Evolutionary conservation across 2,888 invertebrate species (phyloP).

Genomic region (Pachymerium ferrugineum): DNA sequence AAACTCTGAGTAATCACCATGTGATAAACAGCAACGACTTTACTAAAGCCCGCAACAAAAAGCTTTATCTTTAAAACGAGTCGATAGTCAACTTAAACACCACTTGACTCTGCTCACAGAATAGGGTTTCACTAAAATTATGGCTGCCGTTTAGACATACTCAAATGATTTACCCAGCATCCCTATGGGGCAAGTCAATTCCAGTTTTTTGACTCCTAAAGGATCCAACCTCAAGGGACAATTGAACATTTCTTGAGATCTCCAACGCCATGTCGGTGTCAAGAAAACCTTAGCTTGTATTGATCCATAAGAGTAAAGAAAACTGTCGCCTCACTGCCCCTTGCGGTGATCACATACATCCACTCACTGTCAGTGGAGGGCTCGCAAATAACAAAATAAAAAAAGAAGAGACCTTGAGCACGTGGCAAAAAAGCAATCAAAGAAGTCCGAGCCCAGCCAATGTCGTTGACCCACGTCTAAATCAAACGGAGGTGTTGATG

Average conservation of each 20-base stretch:
- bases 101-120: not conserved
- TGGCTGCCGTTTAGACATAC: not conserved
- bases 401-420: not conserved
- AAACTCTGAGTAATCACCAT: not conserved
- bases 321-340: constrained; percentile 22
- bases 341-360: constrained; percentile 15
- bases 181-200: not conserved
- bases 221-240: not conserved
- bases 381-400: not conserved
- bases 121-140: not conserved
- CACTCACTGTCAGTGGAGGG: constrained; percentile 11
- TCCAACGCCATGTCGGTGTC: not conserved
- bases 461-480: not conserved
- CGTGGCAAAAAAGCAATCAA: constrained; percentile 11
- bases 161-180: not conserved
- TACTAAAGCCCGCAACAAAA: not conserved
- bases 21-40: not conserved
- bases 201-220: not conserved
- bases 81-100: not conserved
- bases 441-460: not conserved
- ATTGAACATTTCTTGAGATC: not conserved
- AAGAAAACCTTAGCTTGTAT: constrained; percentile 1
- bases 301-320: not conserved
- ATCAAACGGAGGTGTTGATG: not conserved
- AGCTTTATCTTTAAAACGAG: not conserved